Conservation (phyloP, 2,888 invertebrate species). For the Xylota segnis region DNA sequence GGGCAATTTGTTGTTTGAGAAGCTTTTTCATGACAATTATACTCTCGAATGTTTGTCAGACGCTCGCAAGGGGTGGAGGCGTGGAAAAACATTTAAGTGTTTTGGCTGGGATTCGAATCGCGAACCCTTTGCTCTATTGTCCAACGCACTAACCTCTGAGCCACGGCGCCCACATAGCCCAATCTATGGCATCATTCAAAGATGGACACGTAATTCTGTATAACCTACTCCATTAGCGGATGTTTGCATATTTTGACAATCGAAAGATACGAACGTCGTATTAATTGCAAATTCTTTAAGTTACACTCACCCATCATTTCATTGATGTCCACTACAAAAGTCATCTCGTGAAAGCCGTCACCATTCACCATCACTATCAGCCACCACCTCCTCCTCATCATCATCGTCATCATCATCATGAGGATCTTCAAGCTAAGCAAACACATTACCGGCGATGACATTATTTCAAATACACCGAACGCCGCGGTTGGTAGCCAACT, state of each 20-base stretch:
- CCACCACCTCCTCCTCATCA: constrained; percentile 35
- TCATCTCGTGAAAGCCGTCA: constrained; percentile 55
- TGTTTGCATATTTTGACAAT: constrained; percentile 33
- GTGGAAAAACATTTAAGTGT: too few species aligned
- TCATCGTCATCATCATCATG: constrained; percentile 31
- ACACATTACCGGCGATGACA: constrained; percentile 72
- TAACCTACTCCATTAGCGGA: constrained; percentile 27
- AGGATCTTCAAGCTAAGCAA: constrained; percentile 68
- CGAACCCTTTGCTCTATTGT: too few species aligned
- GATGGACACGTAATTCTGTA: too few species aligned
- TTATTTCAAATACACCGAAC: constrained; percentile 70
- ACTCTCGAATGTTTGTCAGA: too few species aligned
- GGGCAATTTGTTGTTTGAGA: too few species aligned
- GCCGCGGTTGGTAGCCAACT: constrained; percentile 72
- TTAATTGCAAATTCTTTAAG: constrained; percentile 22
- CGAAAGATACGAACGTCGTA: constrained; percentile 1
- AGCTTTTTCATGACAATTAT: too few species aligned
- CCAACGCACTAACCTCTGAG: too few species aligned
- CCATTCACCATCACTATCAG: constrained; percentile 20
- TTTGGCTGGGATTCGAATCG: too few species aligned
- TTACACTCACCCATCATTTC: constrained; percentile 44
- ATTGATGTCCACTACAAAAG: constrained; percentile 54
- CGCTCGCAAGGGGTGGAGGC: too few species aligned
- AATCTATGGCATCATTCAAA: too few species aligned
- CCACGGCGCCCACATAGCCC: too few species aligned